Base-by-base conservation (phyloP, 2,113 vertebrate species). In the Sprattus sprattus region DNA sequence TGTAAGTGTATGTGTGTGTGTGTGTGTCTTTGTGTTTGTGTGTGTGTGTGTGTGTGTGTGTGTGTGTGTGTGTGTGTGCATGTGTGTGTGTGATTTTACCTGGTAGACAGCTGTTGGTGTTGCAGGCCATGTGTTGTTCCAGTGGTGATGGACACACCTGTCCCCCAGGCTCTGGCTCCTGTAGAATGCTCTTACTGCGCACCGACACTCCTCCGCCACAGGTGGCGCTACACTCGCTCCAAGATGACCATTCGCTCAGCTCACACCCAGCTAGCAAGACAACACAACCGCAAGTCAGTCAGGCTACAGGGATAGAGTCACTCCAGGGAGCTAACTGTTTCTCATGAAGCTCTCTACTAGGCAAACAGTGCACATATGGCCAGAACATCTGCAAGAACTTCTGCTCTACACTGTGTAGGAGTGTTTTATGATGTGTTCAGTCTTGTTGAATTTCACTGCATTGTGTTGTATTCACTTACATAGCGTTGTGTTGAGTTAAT, bases 171-270 rank as follows among this genome's bases (percentile, higher is more conserved):
- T 95, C 94, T 0, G 91, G 88, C 0, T 88, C 89, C 82, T 83
- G 86, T 0, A 95, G 90, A 82, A 94, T 75, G 0, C 87, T 93
- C 89, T 96, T 95, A 88, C 89, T 94, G 25, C 93, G 93, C 87
- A 92, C 16, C 0, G 94, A 93, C 86, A 91, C 52, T 5, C 96
- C 95, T 0, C 95, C 95, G 0, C 92, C 94, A 88, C 96, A 96
- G 3, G 94, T 90, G 89, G 90, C 82, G 0, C 95, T 97, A 92
- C 96, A 97, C 54, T 93, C 89, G 25, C 92, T 96, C 96, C 96
- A 97, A 1, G 90, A 32, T 0, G 95, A 95, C 96, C 96, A 97
- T 1, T 93, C 89, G 8, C 96, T 95, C 85, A 96, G 25, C 67
- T 91, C 88, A 90, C 96, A 97, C 8, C 82, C 91, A 39, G 4